phyloP scores from a whole-genome alignment of 2,113 vertebrate species.

The Eretmochelys imbricata region DNA sequence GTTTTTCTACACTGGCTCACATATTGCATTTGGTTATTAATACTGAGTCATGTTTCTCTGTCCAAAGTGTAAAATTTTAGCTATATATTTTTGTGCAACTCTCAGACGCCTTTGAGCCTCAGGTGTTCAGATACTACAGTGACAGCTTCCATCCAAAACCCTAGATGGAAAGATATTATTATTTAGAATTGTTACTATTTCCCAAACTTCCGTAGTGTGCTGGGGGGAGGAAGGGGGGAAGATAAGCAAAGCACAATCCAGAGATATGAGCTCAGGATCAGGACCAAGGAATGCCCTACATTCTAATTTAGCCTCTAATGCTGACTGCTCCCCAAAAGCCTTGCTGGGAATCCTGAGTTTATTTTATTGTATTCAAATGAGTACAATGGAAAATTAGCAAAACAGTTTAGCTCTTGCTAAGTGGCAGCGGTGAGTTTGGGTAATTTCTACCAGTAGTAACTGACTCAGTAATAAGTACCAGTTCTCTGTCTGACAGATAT shows the following conservation, averaged over 20 bases:
- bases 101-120: neutral
- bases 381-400: constrained; percentile 22
- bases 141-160: neutral
- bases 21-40: neutral
- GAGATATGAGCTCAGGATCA: neutral
- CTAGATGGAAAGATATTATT: neutral
- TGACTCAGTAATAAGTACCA: constrained; percentile 17
- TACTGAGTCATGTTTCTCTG: neutral
- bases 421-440: neutral
- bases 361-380: constrained; percentile 7
- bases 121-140: neutral
- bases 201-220: neutral
- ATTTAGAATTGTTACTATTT: neutral
- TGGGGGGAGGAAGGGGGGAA: neutral
- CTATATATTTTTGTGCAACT: neutral
- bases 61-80: neutral
- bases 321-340: neutral
- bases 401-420: constrained; percentile 15
- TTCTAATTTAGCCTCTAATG: neutral
- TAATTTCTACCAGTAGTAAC: neutral
- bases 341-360: neutral
- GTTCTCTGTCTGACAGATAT: neutral
- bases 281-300: neutral
- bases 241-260: neutral
- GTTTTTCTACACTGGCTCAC: neutral